Base-by-base conservation (phyloP, 2,797 vertebrate genomes). In the Luscinia megarhynchos region DNA sequence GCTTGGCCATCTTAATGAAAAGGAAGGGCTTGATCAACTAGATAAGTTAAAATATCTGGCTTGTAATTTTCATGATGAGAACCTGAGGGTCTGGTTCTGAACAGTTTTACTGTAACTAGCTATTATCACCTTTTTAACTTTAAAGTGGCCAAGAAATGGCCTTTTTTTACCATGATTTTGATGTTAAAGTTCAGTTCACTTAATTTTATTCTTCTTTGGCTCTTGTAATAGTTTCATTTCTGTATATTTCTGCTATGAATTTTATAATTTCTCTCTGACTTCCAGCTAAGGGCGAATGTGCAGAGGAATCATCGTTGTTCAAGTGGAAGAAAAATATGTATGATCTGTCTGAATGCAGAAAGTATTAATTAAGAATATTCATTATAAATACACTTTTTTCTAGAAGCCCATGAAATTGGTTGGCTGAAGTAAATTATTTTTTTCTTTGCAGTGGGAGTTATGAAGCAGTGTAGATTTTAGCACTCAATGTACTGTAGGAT, bases 391-490 rank as follows among this genome's bases (percentile, higher is more conserved):
- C 12, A 67, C 2, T 32, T 87, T 86, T 58, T 68, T 92, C 45
- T 74, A 64, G 40, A 70, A 59, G n/a, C 20, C 41, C 54, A 51
- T 68, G 72, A 84, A 94, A 92, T 79, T 84, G 38, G 16, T 64
- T 83, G 41, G 22, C 50, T 93, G 91, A 94, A 80, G 24, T n/a
- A 80, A 77, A 50, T 54, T 1, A 32, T 84, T 88, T 87, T 89
- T 87, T 94, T 76, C 46, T 82, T 90, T 87, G 61, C 40, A 48
- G 27, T 88, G 59, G 30, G 62, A 94, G 30, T 94, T 77, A 61
- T 7, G 41, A 87, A 70, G n/a, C 15, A 12, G 34, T 51, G 51
- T 75, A 78, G 48, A 84, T 58, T 86, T 84, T 84, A 84, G 36
- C 48, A 34, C 14, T 79, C 16, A 63, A n/a, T 57, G 15, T 68